A percentile compares a stretch with the other conserved stretches of the same genome.
Evolutionary conservation across 1,140 invertebrate genomes (phyloP).

Genomic region (Lamellibrachia luymesi): DNA sequence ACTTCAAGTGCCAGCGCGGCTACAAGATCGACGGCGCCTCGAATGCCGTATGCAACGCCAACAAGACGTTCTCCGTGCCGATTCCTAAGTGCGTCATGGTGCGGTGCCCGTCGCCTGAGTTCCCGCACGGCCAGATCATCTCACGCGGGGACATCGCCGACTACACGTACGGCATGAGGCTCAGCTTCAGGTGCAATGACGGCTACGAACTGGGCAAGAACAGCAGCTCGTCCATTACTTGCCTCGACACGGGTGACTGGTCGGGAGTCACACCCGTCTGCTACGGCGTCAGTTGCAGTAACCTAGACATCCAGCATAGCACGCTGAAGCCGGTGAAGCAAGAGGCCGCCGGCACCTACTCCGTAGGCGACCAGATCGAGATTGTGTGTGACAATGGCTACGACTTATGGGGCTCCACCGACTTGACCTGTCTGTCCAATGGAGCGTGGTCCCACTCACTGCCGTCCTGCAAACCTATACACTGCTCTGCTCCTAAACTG

Average conservation of each 20-base stretch:
- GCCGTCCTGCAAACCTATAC: background rate
- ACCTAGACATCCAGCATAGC: background rate
- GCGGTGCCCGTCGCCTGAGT: constrained; percentile 31
- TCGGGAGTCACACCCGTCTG: background rate
- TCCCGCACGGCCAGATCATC: constrained; percentile 23
- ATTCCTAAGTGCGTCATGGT: constrained; percentile 52
- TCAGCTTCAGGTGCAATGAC: background rate
- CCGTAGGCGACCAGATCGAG: constrained; percentile 11
- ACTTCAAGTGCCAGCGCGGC: constrained; percentile 77
- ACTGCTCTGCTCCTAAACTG: background rate
- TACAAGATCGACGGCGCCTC: constrained; percentile 82
- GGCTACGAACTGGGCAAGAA: constrained; percentile 10
- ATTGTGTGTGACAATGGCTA: constrained; percentile 12
- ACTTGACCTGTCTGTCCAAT: background rate
- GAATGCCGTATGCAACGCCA: constrained; percentile 59
- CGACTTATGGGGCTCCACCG: background rate
- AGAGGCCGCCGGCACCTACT: background rate
- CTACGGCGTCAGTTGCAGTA: background rate
- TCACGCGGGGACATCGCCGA: background rate
- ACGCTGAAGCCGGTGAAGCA: background rate
- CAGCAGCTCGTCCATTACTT: background rate
- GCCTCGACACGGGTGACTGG: constrained; percentile 7
- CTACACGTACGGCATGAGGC: constrained; percentile 6
- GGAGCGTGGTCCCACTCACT: background rate
- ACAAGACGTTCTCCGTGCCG: constrained; percentile 44